phyloP scores from a whole-genome alignment of 2,888 invertebrate species.

The Ashinkailepas kermadecensis region DNA sequence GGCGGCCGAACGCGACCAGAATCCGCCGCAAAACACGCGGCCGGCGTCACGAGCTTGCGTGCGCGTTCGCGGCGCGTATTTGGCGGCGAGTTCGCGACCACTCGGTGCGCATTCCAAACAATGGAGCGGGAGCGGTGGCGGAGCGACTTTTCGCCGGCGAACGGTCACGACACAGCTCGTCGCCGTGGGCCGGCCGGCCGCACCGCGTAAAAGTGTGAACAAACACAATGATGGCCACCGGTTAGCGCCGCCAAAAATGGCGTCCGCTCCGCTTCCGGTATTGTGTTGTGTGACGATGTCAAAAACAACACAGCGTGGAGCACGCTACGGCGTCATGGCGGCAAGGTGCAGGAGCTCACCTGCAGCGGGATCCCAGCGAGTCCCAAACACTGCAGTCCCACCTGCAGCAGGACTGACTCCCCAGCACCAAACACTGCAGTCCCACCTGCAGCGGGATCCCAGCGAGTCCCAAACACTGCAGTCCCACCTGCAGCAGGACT shows the following conservation, averaged over 20 bases:
- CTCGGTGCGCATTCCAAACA: not conserved
- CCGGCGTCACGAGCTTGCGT: not conserved
- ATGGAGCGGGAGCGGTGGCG: not conserved
- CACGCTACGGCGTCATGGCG: not conserved
- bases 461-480: no score
- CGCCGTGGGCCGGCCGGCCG: not conserved
- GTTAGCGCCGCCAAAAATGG: conserved; percentile 15
- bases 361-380: no score
- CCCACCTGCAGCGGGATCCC: no score
- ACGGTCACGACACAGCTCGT: not conserved
- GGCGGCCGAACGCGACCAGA: not conserved
- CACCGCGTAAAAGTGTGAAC: conserved; percentile 5
- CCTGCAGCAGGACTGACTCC: no score
- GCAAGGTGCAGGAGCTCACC: no score
- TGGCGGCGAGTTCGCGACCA: not conserved
- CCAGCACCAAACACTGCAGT: no score
- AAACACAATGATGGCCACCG: conserved; percentile 20
- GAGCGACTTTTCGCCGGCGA: not conserved
- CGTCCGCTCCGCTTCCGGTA: not conserved
- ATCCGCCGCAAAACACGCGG: conserved; percentile 1
- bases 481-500: no score
- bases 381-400: no score
- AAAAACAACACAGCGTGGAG: no score
- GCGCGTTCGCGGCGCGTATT: not conserved
- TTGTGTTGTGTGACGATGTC: no score